Evolutionary conservation across 2,888 invertebrate species (phyloP), one percentile per base, ranked within the genome.

Genomic region (Pharmacophagus antenor): DNA sequence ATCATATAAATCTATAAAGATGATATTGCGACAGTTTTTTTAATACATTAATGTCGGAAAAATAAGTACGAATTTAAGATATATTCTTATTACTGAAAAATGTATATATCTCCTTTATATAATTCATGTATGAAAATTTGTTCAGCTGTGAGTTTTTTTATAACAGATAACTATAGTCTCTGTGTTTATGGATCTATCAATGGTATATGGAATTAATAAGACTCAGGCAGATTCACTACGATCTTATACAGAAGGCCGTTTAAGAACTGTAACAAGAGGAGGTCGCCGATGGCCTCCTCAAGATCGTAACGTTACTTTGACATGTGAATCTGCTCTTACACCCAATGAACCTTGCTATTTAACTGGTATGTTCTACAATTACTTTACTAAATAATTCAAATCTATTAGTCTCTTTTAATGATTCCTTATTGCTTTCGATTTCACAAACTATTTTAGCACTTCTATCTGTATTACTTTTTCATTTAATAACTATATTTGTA

Each of bases 161-260:
- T 4, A 21, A 56, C 66, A 95, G 94, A 67, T 95, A 23, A 92
- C 94, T 8, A 91, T 90, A 15, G 94, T 95, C 0, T 95, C 95
- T 25, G 93, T 94, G 12, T 95, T 85, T 77, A 84, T 97, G 88
- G 97, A 97, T 74, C 88, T 95, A 4, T 97, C 97, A 0, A 81
- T 95, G 37, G 94, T 97, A 1, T 97, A 97, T 72, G 97, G 97
- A 0, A 95, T 94, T 63, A 94, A 92, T 3, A 91, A 92, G 15
- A 85, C 92, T 42, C 93, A 94, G 64, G 93, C 94, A 17, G 88
- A 91, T 7, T 92, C 92, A 22, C 85, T 97, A 20, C 91, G 97
- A 5, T 92, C 94, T 8, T 92, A 93, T 70, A 84, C 88, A 44
- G 94, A 94, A 0, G 97, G 97, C 0, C 91, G 94, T 18, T 82